Conservation (phyloP, 2,797 vertebrate genomes). For the Anableps anableps region DNA sequence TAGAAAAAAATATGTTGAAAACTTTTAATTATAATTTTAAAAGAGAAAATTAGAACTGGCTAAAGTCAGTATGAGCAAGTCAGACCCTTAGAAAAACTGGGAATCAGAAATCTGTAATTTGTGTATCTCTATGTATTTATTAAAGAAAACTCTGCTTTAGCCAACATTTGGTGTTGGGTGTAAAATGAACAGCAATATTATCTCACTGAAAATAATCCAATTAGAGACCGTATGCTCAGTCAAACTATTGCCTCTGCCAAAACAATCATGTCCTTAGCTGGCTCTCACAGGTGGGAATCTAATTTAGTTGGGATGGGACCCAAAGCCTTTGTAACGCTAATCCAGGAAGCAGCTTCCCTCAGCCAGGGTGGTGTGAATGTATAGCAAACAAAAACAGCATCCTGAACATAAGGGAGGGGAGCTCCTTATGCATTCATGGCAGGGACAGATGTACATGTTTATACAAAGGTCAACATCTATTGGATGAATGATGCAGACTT, state of each 20-base stretch:
- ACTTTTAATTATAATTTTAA: not conserved
- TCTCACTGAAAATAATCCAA: not conserved
- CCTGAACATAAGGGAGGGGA: not conserved
- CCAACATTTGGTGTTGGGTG: not conserved
- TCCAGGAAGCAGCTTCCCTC: conserved; percentile 24
- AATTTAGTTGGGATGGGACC: conserved; percentile 54
- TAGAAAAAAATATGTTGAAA: not conserved
- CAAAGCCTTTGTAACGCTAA: conserved; percentile 32
- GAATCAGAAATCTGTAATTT: not conserved
- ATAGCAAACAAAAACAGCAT: not conserved
- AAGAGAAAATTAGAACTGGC: not conserved
- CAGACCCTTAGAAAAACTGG: not conserved
- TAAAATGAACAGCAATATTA: not conserved
- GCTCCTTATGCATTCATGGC: not conserved
- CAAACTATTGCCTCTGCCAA: conserved; percentile 32
- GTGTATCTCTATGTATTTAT: not conserved
- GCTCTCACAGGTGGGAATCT: conserved; percentile 32
- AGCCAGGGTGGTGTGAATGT: conserved; percentile 16
- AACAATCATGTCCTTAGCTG: conserved; percentile 24
- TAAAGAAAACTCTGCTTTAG: not conserved
- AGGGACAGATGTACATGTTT: conserved; percentile 23
- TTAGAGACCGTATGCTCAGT: conserved; percentile 1
- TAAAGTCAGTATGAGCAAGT: not conserved
- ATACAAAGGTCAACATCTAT: conserved; percentile 53
- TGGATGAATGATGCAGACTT: conserved; percentile 32